phyloP scores from a whole-genome alignment of 2,113 vertebrate genomes.

The Willisornis vidua region DNA sequence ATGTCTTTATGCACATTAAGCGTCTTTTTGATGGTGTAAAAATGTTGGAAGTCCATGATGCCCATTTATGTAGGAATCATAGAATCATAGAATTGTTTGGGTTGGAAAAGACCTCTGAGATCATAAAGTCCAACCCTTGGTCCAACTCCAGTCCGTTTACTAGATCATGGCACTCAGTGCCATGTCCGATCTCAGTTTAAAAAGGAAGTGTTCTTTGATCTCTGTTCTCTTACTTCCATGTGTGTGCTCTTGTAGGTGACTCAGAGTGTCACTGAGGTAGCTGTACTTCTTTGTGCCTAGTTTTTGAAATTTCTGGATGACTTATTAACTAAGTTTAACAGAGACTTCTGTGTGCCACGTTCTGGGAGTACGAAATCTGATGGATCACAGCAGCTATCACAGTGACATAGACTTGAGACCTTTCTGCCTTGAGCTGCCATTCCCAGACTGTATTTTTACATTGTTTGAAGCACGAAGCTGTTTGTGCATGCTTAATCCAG shows the following conservation, averaged over 20 bases:
- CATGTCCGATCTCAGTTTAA: no score
- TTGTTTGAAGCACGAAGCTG: neutral
- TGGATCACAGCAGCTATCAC: neutral
- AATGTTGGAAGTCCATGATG: neutral
- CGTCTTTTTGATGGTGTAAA: neutral
- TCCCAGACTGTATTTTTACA: neutral
- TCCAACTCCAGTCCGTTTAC: no score
- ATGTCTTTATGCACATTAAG: neutral
- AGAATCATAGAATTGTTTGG: no score
- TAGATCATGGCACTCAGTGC: no score
- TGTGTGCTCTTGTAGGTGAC: neutral
- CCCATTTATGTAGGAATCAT: neutral
- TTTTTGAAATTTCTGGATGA: neutral
- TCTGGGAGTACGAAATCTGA: neutral
- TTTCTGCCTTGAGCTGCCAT: neutral
- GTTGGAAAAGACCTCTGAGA: no score
- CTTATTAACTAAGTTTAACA: neutral
- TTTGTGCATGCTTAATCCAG: conserved; percentile 17
- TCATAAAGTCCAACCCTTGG: no score
- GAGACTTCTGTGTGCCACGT: neutral
- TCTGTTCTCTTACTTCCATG: neutral
- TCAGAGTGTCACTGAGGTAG: neutral
- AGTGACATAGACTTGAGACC: neutral
- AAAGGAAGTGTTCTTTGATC: neutral
- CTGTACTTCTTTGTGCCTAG: neutral